Base-by-base conservation (phyloP, 1,140 invertebrate species). In the Apocrypta bakeri region DNA sequence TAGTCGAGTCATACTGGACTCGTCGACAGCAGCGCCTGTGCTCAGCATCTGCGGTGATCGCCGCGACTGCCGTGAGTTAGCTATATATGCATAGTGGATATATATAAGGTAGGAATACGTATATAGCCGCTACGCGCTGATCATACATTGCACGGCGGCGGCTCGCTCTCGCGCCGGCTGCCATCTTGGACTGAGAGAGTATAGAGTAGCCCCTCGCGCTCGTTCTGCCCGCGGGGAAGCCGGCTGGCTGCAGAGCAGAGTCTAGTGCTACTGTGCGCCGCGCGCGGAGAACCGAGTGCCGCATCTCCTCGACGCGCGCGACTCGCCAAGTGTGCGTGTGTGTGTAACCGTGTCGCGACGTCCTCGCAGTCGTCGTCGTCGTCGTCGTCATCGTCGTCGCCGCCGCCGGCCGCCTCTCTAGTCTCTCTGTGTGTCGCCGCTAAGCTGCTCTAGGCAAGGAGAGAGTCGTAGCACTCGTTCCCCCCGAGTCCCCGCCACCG, bases 151-250 rank as follows among this genome's bases (percentile, higher is more conserved):
- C 48, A 56, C 48, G 48, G 48, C 48, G 48, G 78, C 78, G 78
- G 78, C 66, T 81, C 61, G 21, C 25, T 48, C 37, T n/a, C 40
- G 68, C 72, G 81, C 81, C 81, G 91, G 91, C 90, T 90, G 90
- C 91, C 91, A 92, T 92, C 90, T 92, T 92, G 91, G 88, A 89
- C 90, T 91, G 90, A 48, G 48, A 48, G 42, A 56, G 48, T 17
- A 42, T 42, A 42, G 21, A 56, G 48, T 56, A 56, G 48, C 48
- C 21, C 48, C 48, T 56, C 48, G 48, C 48, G 48, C 48, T 56
- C 48, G 42, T 48, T n/a, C 48, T 56, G 48, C 21, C 48, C 48
- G 48, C 48, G 48, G 48, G 48, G 48, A 56, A 56, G 91, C 89
- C 89, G 90, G 88, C 87, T 48, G 42, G 42, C 42, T 48, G 42